phyloP scores from a whole-genome alignment of 2,797 vertebrate genomes.

The Cuniculus paca region DNA sequence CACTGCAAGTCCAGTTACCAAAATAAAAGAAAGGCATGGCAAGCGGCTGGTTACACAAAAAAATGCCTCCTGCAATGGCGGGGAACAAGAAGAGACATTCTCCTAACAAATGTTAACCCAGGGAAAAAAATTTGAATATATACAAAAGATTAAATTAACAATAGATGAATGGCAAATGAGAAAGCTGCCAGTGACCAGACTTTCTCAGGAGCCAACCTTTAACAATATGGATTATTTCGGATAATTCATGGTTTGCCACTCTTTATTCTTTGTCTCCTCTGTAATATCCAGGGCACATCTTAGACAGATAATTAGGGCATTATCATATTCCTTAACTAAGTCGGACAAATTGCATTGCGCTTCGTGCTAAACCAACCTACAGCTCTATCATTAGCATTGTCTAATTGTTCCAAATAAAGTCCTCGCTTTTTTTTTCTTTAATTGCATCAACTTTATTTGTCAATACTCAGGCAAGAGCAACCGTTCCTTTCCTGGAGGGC shows the following conservation, averaged over 20 bases:
- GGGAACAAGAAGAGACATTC: conserved; percentile 81
- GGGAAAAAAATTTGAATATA: conserved; percentile 82
- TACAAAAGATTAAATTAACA: conserved; percentile 85
- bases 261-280: conserved; percentile 85
- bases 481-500: conserved; percentile 79
- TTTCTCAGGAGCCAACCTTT: conserved; percentile 85
- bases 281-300: conserved; percentile 85
- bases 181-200: conserved; percentile 84
- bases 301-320: conserved; percentile 89
- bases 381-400: conserved; percentile 85
- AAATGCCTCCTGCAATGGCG: conserved; percentile 79
- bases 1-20: conserved; percentile 84
- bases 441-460: conserved; percentile 86
- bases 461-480: conserved; percentile 77
- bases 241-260: conserved; percentile 87
- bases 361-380: conserved; percentile 81
- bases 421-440: conserved; percentile 69
- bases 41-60: conserved; percentile 81
- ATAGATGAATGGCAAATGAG: conserved; percentile 85
- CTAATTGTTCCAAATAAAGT: conserved; percentile 88
- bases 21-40: conserved; percentile 83
- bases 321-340: conserved; percentile 89
- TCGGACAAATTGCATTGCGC: conserved; percentile 84
- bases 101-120: conserved; percentile 84
- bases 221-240: conserved; percentile 88